A percentile compares a stretch with the other conserved stretches of the same genome.
Conservation (phyloP, 1,140 invertebrate species). For the Polypedilum vanderplanki region DNA sequence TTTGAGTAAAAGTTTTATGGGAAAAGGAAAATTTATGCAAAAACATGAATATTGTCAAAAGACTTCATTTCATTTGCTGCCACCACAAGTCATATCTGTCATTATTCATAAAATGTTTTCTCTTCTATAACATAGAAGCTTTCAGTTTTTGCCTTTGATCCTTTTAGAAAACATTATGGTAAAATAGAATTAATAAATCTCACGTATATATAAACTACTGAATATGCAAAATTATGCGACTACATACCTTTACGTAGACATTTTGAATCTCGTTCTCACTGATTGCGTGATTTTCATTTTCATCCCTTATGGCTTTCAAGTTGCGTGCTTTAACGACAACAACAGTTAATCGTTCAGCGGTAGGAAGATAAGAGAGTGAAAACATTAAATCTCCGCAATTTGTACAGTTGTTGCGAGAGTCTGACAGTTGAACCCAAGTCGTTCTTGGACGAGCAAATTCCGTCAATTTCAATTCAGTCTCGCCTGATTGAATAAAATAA, state of each 20-base stretch:
- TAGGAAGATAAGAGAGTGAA: slow-evolving; percentile 71
- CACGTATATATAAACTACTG: too few relatives aligned
- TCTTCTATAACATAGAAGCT: too few relatives aligned
- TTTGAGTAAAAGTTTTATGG: not conserved
- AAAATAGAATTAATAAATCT: too few relatives aligned
- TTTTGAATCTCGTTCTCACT: slow-evolving; percentile 62
- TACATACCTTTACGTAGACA: slow-evolving; percentile 50
- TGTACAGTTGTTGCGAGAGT: slow-evolving; percentile 50
- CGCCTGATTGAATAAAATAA: slow-evolving; percentile 34
- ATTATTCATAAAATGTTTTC: too few relatives aligned
- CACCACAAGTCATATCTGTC: not conserved
- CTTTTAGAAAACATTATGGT: too few relatives aligned
- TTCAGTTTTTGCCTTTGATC: too few relatives aligned
- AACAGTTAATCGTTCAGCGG: slow-evolving; percentile 70
- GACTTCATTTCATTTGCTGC: not conserved
- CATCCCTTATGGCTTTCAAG: slow-evolving; percentile 49
- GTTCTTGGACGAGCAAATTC: slow-evolving; percentile 46
- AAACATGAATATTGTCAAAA: not conserved
- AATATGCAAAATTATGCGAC: not conserved
- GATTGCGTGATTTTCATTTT: slow-evolving; percentile 50
- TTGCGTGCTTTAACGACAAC: slow-evolving; percentile 76
- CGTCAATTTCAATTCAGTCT: slow-evolving; percentile 49
- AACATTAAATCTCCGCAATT: slow-evolving; percentile 72
- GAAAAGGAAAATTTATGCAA: not conserved
- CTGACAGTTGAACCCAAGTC: slow-evolving; percentile 48